Evolutionary conservation across 2,888 invertebrate genomes (phyloP).

Genomic region (Drosophila tripunctata): DNA sequence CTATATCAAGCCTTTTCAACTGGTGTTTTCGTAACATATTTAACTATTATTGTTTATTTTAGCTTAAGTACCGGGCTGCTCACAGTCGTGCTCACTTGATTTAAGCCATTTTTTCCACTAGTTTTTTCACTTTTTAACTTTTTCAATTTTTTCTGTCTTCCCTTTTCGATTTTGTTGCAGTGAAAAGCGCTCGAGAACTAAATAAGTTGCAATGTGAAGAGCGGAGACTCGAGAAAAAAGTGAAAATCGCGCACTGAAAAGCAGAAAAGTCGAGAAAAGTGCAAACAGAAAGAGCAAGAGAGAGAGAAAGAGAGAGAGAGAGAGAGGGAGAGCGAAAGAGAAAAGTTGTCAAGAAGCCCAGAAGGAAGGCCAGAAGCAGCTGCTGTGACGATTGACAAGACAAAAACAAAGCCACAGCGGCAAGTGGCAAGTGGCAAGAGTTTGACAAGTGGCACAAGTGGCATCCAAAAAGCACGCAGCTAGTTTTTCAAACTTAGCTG

Average conservation of each 20-base stretch:
- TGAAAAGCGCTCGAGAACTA: slow-evolving; percentile 50
- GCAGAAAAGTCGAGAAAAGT: slow-evolving; percentile 13
- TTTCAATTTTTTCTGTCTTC: slow-evolving; percentile 21
- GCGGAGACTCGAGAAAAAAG: slow-evolving; percentile 54
- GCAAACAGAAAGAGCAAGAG: slow-evolving; percentile 21
- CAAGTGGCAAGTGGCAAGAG: slow-evolving; percentile 50
- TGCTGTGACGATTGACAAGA: slow-evolving; percentile 78
- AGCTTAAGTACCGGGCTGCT: neutral
- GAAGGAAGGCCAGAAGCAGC: slow-evolving; percentile 31
- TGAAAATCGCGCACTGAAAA: slow-evolving; percentile 43
- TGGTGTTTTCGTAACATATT: too few species aligned
- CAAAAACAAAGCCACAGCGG: slow-evolving; percentile 49
- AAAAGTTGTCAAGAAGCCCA: slow-evolving; percentile 63
- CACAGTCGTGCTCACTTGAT: neutral
- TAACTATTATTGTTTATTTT: neutral
- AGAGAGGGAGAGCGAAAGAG: slow-evolving; percentile 32
- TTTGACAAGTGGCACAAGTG: slow-evolving; percentile 63
- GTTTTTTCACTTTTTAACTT: slow-evolving; percentile 44
- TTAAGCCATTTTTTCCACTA: neutral
- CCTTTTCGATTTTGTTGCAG: slow-evolving; percentile 58
- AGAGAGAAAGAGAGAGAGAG: slow-evolving; percentile 14
- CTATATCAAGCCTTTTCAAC: too few species aligned
- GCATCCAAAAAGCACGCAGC: slow-evolving; percentile 46
- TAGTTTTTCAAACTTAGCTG: slow-evolving; percentile 46
- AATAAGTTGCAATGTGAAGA: slow-evolving; percentile 78